Conservation (phyloP, 2,113 vertebrate species). For the Lagopus muta region DNA sequence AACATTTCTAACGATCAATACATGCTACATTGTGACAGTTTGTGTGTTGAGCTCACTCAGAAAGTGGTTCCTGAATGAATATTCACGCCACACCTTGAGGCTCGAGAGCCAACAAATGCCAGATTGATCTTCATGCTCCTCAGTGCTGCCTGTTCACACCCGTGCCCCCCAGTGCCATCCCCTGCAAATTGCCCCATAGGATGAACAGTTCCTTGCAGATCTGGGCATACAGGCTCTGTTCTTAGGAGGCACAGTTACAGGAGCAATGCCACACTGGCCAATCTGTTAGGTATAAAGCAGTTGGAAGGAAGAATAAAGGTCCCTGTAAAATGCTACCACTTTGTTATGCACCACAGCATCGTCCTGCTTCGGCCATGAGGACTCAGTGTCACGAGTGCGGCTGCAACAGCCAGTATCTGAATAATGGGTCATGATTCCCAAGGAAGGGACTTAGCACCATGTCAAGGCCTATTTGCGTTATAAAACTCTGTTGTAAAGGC, state of each 20-base stretch:
- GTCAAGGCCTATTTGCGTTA: background rate
- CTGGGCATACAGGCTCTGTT: accelerated
- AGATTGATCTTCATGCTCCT: background rate
- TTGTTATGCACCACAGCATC: accelerated
- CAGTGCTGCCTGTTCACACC: background rate
- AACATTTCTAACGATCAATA: background rate
- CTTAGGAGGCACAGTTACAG: background rate
- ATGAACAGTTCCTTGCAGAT: background rate
- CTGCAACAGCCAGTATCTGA: background rate
- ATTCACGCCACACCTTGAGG: background rate
- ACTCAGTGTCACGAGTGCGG: background rate
- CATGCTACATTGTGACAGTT: background rate
- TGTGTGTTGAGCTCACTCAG: background rate
- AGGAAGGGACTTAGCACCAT: background rate
- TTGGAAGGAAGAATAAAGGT: background rate
- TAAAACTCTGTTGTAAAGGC: background rate
- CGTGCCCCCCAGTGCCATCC: accelerated
- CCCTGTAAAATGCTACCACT: background rate
- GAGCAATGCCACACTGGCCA: background rate
- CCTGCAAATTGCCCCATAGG: too few relatives aligned
- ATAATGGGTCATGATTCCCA: background rate
- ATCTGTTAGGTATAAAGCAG: background rate
- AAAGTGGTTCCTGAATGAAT: background rate
- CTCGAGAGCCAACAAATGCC: background rate
- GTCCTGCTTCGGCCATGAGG: background rate